Percentiles rank a stretch among this genome's conserved stretches.
Conservation (phyloP, 2,113 vertebrate species). For the Pantherophis guttatus region DNA sequence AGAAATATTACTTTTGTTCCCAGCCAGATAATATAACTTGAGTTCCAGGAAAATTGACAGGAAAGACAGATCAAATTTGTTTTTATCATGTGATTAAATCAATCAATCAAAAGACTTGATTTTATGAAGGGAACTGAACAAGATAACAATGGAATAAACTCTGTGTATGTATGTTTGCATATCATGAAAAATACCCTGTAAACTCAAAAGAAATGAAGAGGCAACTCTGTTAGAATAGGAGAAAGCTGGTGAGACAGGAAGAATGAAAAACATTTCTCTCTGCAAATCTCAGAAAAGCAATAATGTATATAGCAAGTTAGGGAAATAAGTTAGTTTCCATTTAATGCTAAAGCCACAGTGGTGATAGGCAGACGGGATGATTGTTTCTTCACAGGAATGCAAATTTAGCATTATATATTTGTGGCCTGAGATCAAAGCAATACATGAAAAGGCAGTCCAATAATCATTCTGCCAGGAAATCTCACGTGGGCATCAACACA, state of each 20-base stretch:
- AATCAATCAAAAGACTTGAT: background rate
- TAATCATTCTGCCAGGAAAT: background rate
- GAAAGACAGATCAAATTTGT: background rate
- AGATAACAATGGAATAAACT: background rate
- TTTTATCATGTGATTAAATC: background rate
- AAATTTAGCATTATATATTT: conserved; percentile 46
- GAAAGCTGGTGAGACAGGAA: background rate
- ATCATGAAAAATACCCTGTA: background rate
- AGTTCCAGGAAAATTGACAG: background rate
- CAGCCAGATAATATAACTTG: background rate
- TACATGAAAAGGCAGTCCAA: conserved; percentile 44
- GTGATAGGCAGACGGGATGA: conserved; percentile 44
- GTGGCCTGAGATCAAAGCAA: background rate
- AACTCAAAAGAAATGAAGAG: background rate
- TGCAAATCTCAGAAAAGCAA: background rate
- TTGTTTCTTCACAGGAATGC: conserved; percentile 46
- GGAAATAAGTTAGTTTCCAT: background rate
- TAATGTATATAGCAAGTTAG: background rate
- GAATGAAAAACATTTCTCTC: background rate
- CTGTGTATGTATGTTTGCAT: background rate
- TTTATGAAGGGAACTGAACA: background rate
- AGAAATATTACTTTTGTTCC: background rate
- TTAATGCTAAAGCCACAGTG: background rate
- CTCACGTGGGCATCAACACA: background rate
- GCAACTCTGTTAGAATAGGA: background rate